Conservation (phyloP, 2,888 invertebrate species). For the Caenorhabditis wallacei region DNA sequence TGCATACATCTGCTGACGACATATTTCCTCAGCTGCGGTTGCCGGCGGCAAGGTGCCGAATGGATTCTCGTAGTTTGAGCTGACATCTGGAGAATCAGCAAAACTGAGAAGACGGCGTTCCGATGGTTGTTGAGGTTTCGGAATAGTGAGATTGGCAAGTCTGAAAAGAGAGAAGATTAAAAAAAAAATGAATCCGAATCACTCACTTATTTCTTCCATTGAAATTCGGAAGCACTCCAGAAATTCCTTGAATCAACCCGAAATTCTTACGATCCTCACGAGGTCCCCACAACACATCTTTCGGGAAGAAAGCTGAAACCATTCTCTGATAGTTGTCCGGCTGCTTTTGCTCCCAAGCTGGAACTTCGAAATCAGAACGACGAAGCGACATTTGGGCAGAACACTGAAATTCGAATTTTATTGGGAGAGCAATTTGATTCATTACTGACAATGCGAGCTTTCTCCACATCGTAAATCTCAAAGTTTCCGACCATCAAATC, state of each 20-base stretch:
- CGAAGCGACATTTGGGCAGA: slow-evolving; percentile 41
- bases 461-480: slow-evolving; percentile 58
- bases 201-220: slow-evolving; percentile 30
- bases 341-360: slow-evolving; percentile 39
- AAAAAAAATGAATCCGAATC: neutral
- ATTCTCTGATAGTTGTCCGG: slow-evolving; percentile 23
- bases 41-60: slow-evolving; percentile 27
- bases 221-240: slow-evolving; percentile 12
- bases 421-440: neutral
- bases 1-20: slow-evolving; percentile 48
- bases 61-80: slow-evolving; percentile 41
- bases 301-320: slow-evolving; percentile 1
- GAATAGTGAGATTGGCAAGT: slow-evolving; percentile 23
- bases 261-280: slow-evolving; percentile 40
- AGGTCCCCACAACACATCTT: slow-evolving; percentile 56
- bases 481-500: slow-evolving; percentile 42
- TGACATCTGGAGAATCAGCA: slow-evolving; percentile 42
- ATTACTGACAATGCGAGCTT: slow-evolving; percentile 47
- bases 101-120: slow-evolving; percentile 50
- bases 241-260: slow-evolving; percentile 22
- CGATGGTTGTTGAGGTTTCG: slow-evolving; percentile 27
- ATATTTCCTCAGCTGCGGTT: slow-evolving; percentile 16
- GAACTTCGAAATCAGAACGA: slow-evolving; percentile 57
- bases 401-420: slow-evolving; percentile 31
- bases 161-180: neutral